Evolutionary conservation across 2,113 vertebrate species (phyloP), one percentile per base, ranked within the genome.

Genomic region (Procavia capensis): DNA sequence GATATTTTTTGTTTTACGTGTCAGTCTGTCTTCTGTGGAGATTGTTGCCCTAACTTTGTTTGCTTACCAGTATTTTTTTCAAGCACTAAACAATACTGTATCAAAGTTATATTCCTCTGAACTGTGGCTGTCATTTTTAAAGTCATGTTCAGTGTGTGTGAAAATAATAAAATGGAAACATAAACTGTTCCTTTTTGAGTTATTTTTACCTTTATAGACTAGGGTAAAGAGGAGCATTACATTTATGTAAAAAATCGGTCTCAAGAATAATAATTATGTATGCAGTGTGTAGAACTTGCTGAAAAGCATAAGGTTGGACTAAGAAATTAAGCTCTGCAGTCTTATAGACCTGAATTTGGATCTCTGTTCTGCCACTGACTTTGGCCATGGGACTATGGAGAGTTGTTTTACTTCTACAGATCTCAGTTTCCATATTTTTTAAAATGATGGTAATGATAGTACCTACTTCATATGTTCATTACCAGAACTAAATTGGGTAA

Each of bases 261-360:
- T 20, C 17, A 7, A 43, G n/a, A 6, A 3, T 6, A 6, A 5
- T 22, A 8, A 14, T 7, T 2, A 5, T 17, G 5, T 24, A 0
- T n/a, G n/a, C 10, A 4, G 0, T 0, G 4, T 17, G 76, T 16
- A 17, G 34, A 25, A 4, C 50, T 34, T 36, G 1, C 24, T 24
- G 3, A 1, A 6, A 3, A 34, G 36, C 36, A 0, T 5, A 36
- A 11, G 0, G 0, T 1, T 0, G 3, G 10, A 1, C 0, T 5
- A 10, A 39, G 41, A 20, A 24, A 2, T 3, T 3, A 6, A 25
- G 43, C 36, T 31, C 27, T 50, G 43, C 19, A 14, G 34, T 27
- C 36, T 1, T 19, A 0, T 0, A 47, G 39, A 19, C 82, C 47
- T 27, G 39, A 41, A 31, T 3, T 10, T 1, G 5, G 59, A 3